Base-by-base conservation (phyloP, 2,113 vertebrate species). In the Heterocephalus glaber region DNA sequence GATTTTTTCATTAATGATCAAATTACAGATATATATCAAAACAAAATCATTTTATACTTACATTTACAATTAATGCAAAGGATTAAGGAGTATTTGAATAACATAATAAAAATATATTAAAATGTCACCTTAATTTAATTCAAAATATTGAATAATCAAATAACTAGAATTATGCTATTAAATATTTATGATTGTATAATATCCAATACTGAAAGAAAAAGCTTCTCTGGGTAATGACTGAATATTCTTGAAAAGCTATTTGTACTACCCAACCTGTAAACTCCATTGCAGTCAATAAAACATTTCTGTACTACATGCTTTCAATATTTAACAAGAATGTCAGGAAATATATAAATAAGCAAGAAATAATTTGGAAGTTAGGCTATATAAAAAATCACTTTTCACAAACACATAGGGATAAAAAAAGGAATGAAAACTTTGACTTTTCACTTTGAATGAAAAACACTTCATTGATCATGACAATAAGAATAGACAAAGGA, bases 111-210 rank as follows among this genome's bases (percentile, higher is more conserved):
- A 65, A 20, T 85, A 92, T 72, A 79, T 56, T 87, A 89, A 92
- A 87, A 86, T 60, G 14, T 16, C 30, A 82, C 28, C 30, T 82
- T 33, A 72, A 86, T 91, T 89, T 3, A 68, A 4, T 60, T 54
- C 38, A 89, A 93, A 89, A 86, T 86, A 68, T 80, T 95, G 60
- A 95, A 89, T 93, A 83, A 96, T 68, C 72, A 92, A 95, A 86
- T 94, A 41, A 85, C 30, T 95, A 19, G 2, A 74, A 93, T 72
- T 93, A 3, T 0, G 44, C 2, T 84, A 44, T 54, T 89, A 91
- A 95, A 90, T 90, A 95, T 94, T 84, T 94, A 82, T 85, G 22
- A 26, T 74, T 87, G 92, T 63, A 63, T 70, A 89, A 68, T 80
- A 7, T 68, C 61, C 7, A 30, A 83, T 52, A 54, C 70, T 79